Base-by-base conservation (phyloP, 1,140 invertebrate species). In the Oscheius sp. region DNA sequence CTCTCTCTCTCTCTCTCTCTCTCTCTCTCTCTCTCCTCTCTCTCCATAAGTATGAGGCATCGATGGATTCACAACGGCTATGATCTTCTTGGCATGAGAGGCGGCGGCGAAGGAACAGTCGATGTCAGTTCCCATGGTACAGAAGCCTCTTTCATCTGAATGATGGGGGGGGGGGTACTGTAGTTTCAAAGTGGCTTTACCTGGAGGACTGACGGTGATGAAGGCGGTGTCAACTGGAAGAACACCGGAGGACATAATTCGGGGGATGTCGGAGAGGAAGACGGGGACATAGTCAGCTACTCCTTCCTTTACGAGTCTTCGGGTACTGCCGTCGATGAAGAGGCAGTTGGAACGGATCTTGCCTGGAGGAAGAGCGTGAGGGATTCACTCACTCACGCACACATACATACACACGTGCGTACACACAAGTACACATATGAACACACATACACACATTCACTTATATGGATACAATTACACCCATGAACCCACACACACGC, bases 21-120 rank as follows among this genome's bases (percentile, higher is more conserved):
- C n/a, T n/a, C n/a, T n/a, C n/a, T n/a, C n/a, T n/a, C n/a, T n/a
- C n/a, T n/a, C n/a, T n/a, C n/a, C 87, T 0, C 90, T 89, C 84
- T 96, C 93, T 20, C 94, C 94, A 83, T 93, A 93, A 0, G 93
- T 94, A 28, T 92, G 88, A 0, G 94, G 94, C 90, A 95, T 91
- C 79, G 91, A 87, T 3, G 88, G 88, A 83, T 97, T 97, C 0
- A 94, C 89, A 88, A 86, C 82, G 4, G 79, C 86, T 85, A 94
- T 89, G 80, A 96, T 93, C 58, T 89, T 87, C 86, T 95, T 93
- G 1, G 92, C 91, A 86, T 93, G 89, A 59, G 90, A 88, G 3
- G 94, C 84, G 0, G 91, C 94, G 3, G 93, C 89, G 73, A 93
- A 86, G 0, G 93, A 91, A 83, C 91, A 92, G 84, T 97, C 94